A percentile compares a stretch with the other conserved stretches of the same genome.
Evolutionary conservation across 2,113 vertebrate genomes (phyloP).

Genomic region (Hiodon tergisus): DNA sequence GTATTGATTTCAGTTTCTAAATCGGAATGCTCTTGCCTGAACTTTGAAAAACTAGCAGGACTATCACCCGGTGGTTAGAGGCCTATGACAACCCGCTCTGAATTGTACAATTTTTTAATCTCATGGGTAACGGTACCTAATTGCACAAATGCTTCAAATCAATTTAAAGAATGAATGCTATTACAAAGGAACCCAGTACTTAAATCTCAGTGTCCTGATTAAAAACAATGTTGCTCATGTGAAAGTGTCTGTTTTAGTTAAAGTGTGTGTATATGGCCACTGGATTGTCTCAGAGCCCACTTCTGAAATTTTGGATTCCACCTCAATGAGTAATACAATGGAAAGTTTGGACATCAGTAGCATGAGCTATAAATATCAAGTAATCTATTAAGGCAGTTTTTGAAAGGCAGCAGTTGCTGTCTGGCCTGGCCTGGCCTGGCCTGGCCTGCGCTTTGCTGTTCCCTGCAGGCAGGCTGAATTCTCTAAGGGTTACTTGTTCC

Average conservation of each 20-base stretch:
- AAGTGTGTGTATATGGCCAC: no score
- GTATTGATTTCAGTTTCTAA: no score
- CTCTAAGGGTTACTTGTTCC: neutral
- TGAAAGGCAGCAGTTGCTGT: neutral
- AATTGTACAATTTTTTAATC: neutral
- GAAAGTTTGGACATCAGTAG: neutral
- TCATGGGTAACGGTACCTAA: neutral
- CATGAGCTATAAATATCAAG: constrained; percentile 18
- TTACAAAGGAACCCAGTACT: no score
- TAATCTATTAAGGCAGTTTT: neutral
- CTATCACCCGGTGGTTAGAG: no score
- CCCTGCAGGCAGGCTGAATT: neutral
- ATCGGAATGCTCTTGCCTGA: no score
- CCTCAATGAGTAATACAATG: constrained; percentile 3
- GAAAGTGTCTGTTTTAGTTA: no score
- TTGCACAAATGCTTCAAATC: neutral
- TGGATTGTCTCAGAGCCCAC: neutral
- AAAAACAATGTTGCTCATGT: no score
- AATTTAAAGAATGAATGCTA: no score
- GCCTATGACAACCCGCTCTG: neutral
- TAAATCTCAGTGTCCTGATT: no score
- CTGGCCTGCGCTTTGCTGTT: no score
- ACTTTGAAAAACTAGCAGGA: no score
- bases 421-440: neutral
- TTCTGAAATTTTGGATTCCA: neutral